Conservation (phyloP, 1,140 invertebrate genomes). For the Araneus ventricosus region DNA sequence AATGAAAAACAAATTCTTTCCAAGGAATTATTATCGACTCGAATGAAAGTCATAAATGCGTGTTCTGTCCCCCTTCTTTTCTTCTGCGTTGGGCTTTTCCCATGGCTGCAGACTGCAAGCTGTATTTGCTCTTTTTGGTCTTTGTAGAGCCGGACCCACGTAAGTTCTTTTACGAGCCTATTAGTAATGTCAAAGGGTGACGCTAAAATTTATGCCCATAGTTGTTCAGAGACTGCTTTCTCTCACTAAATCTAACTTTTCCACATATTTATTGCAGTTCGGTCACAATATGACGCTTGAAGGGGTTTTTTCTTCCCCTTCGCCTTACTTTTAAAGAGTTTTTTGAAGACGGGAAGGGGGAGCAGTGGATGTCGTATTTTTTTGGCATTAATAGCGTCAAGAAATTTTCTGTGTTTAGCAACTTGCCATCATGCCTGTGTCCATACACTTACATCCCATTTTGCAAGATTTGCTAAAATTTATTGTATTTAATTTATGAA, state of each 20-base stretch:
- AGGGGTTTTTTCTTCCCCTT: too few relatives aligned
- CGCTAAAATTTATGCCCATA: neutral
- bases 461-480: too few relatives aligned
- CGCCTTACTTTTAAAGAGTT: too few relatives aligned
- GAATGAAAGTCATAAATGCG: neutral
- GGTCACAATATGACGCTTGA: neutral
- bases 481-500: too few relatives aligned
- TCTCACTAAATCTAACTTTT: neutral
- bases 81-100: neutral
- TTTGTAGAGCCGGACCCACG: neutral
- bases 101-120: neutral
- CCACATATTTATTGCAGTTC: neutral
- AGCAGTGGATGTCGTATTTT: too few relatives aligned
- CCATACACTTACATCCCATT: too few relatives aligned
- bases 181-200: constrained; percentile 12
- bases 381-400: too few relatives aligned
- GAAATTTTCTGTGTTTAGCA: too few relatives aligned
- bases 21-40: neutral
- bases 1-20: neutral
- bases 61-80: neutral
- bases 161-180: neutral
- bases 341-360: too few relatives aligned
- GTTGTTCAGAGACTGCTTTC: neutral
- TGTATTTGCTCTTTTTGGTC: constrained; percentile 13
- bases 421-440: too few relatives aligned